A percentile compares a stretch with the other conserved stretches of the same genome.
phyloP scores from a whole-genome alignment of 2,113 vertebrate genomes.

The Toxostoma redivivum region DNA sequence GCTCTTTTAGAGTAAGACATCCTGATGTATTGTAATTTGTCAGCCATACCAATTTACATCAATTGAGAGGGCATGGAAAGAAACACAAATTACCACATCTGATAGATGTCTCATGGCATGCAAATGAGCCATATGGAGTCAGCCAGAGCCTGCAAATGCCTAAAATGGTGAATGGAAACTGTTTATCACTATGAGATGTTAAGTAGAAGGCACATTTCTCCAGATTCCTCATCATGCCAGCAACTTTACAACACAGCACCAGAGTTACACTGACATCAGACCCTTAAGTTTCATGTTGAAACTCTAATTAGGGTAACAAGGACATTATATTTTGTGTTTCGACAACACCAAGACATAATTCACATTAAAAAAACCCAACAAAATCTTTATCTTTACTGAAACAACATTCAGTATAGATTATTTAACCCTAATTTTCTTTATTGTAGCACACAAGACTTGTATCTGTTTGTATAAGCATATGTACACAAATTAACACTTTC shows the following conservation, averaged over 20 bases:
- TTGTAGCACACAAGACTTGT: background rate
- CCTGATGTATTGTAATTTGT: background rate
- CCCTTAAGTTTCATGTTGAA: background rate
- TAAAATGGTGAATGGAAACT: background rate
- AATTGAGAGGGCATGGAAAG: background rate
- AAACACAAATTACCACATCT: background rate
- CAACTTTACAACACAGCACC: background rate
- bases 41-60: background rate
- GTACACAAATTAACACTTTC: background rate
- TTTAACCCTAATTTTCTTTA: background rate
- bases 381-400: rapidly evolving
- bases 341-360: background rate
- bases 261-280: background rate
- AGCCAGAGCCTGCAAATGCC: background rate
- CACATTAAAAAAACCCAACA: background rate
- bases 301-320: background rate
- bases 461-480: background rate
- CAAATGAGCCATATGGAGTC: background rate
- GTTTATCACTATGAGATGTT: background rate
- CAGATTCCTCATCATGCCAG: background rate
- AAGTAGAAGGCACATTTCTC: background rate
- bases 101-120: background rate
- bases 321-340: background rate
- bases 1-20: background rate
- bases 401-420: background rate